Conservation (phyloP, 2,888 invertebrate species). For the Chymomyza fuscimana region DNA sequence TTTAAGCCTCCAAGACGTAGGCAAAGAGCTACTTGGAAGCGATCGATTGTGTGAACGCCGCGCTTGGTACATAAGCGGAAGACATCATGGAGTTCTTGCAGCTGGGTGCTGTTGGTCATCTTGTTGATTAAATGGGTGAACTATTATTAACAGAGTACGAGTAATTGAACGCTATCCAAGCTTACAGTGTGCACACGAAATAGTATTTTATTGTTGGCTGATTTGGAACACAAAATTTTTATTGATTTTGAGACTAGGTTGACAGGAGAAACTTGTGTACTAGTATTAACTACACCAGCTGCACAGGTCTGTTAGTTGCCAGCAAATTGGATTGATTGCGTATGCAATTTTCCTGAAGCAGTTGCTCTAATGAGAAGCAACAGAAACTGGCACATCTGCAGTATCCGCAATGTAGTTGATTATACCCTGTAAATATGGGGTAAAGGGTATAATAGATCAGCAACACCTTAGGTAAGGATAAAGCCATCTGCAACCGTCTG, state of each 20-base stretch:
- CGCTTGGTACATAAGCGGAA: conserved; percentile 34
- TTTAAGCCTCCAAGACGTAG: conserved; percentile 50
- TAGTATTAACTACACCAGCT: conserved; percentile 1
- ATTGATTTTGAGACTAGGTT: conserved; percentile 54
- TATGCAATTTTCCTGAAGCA: background rate
- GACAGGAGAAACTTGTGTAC: conserved; percentile 43
- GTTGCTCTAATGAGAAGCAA: background rate
- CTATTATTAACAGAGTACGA: no score
- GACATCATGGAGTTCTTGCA: conserved; percentile 31
- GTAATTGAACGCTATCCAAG: no score
- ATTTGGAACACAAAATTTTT: no score
- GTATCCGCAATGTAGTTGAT: background rate
- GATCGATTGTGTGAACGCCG: conserved; percentile 48
- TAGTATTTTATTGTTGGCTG: no score
- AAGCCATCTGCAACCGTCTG: no score
- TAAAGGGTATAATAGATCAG: no score
- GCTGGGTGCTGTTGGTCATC: conserved; percentile 27
- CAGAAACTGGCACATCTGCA: background rate
- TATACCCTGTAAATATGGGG: background rate
- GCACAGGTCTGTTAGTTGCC: background rate
- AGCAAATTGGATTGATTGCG: background rate
- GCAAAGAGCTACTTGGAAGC: conserved; percentile 46
- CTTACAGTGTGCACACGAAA: conserved; percentile 26
- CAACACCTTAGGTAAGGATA: no score
- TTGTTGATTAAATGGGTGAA: background rate